phyloP scores from a whole-genome alignment of 2,888 invertebrate genomes.

The Trimorus sp. region DNA sequence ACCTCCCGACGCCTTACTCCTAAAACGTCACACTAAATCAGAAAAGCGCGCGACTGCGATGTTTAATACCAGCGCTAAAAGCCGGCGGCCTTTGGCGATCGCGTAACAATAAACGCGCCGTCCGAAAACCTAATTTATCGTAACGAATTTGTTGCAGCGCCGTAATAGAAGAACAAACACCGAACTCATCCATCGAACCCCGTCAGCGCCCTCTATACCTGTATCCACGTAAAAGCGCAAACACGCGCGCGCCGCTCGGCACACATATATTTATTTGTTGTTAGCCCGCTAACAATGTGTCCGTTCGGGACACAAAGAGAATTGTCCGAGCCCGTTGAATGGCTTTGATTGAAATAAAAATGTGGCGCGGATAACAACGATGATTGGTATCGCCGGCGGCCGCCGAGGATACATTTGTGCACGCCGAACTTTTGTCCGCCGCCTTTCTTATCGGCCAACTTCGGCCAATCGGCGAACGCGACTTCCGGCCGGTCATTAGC shows the following conservation, averaged over 20 bases:
- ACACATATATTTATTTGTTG: constrained; percentile 18
- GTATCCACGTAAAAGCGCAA: background rate
- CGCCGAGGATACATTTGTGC: constrained; percentile 21
- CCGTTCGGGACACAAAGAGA: constrained; percentile 33
- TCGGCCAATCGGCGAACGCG: constrained; percentile 35
- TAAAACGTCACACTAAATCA: constrained; percentile 44
- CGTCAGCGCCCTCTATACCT: background rate
- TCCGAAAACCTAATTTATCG: constrained; percentile 25
- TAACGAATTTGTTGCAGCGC: constrained; percentile 20
- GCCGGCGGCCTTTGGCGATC: background rate
- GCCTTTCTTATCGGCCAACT: constrained; percentile 50
- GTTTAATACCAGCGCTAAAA: background rate
- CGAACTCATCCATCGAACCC: constrained; percentile 1
- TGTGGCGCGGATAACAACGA: constrained; percentile 48
- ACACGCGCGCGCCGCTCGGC: background rate
- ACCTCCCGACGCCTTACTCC: background rate
- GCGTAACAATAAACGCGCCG: background rate
- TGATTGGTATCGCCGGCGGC: constrained; percentile 53
- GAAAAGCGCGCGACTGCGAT: constrained; percentile 4
- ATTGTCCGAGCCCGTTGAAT: constrained; percentile 50
- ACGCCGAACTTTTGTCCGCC: constrained; percentile 27
- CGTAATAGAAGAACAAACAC: constrained; percentile 34
- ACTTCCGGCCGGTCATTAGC: constrained; percentile 62
- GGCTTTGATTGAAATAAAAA: constrained; percentile 59
- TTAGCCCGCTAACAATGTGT: constrained; percentile 37